Evolutionary conservation across 2,888 invertebrate genomes (phyloP), one percentile per base, ranked within the genome.

Genomic region (Drosophila falleni): DNA sequence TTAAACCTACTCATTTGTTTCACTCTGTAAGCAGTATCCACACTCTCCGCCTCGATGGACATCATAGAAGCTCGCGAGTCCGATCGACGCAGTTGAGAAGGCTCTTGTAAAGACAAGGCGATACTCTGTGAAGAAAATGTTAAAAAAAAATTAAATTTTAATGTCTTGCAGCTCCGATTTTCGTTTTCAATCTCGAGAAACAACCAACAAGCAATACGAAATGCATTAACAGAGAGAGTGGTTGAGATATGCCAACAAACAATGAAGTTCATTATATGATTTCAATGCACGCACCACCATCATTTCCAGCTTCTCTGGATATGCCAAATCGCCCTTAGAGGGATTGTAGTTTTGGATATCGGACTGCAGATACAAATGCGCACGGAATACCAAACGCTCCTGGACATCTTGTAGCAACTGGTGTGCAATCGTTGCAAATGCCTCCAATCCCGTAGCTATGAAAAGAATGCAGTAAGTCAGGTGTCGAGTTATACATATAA

Each of bases 271-370:
- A 10, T 31, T 8, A 31, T 31, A 9, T 31, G 9, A 10, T 10
- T 31, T 31, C 3, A 31, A 31, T 31, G 4, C 13, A 19, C 29
- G 2, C 78, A 94, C 97, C 94, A 98, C 98, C 98, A 99, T 99
- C 97, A 99, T 98, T 92, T 97, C 95, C 71, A 99, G 93, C 92
- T 99, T 99, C 86, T 98, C 98, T 0, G 99, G 99, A 94, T 99
- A 99, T 0, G 99, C 98, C 71, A 99, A 94, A 93, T 99, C 99
- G 0, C 99, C 99, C 5, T 96, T 95, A 11, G 98, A 98, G 0
- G 99, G 97, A 72, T 96, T 95, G 91, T 97, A 97, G 80, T 95
- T 94, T 67, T 97, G 93, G 80, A 99, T 97, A 93, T 99, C 99
- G 0, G 96, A 96, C 60, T 97, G 96, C 71, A 99, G 95, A 92